Evolutionary conservation across 1,140 invertebrate genomes (phyloP).

Genomic region (Anagrus nilaparvatae): DNA sequence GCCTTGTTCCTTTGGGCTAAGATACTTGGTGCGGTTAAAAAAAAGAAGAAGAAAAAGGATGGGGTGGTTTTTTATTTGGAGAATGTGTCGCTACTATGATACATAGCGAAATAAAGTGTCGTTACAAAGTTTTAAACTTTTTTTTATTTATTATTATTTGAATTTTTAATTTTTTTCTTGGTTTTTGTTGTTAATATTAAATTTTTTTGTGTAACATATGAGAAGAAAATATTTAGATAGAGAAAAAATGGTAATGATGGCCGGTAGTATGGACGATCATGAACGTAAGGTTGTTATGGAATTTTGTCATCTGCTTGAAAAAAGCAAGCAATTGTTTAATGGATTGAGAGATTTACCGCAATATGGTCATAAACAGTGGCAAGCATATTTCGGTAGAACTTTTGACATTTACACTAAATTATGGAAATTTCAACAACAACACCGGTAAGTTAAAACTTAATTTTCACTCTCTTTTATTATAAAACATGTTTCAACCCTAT

Average conservation of each 20-base stretch:
- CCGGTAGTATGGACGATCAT: conserved; percentile 71
- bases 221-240: too few species aligned
- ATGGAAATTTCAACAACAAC: conserved; percentile 98
- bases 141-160: too few species aligned
- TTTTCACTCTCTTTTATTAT: too few species aligned
- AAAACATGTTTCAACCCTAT: neutral
- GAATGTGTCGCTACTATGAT: too few species aligned
- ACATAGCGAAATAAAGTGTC: too few species aligned
- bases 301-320: conserved; percentile 93
- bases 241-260: too few species aligned
- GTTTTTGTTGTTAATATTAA: too few species aligned
- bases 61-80: conserved; percentile 22
- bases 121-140: too few species aligned
- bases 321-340: conserved; percentile 96
- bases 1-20: too few species aligned
- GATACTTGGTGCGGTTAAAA: too few species aligned
- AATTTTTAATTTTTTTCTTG: too few species aligned
- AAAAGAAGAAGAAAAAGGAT: conserved; percentile 3
- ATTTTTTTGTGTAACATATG: too few species aligned
- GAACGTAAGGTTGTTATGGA: conserved; percentile 92
- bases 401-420: conserved; percentile 98
- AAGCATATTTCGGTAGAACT: conserved; percentile 91
- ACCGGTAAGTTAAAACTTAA: conserved; percentile 62
- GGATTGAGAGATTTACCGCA: conserved; percentile 90
- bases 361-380: conserved; percentile 97